A percentile compares a stretch with the other conserved stretches of the same genome.
These are phyloP conservation scores for Gymnoscopelus braueri DNA, from an alignment of 2,797 vertebrate species.

Conservation along the genomic window DNA sequence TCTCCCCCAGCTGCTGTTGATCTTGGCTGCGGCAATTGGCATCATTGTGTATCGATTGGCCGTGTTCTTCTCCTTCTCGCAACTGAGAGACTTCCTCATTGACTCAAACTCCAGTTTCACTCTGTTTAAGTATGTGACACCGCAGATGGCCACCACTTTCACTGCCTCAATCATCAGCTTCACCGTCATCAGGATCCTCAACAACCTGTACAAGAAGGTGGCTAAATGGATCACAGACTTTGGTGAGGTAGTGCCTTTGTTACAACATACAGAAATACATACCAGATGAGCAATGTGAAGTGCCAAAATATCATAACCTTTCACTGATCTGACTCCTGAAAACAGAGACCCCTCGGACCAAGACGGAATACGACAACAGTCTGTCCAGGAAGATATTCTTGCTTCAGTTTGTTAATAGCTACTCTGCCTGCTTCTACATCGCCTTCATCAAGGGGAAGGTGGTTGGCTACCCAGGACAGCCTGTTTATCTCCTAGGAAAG, in stretches of 20 bases:
- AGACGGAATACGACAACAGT: conserved; percentile 94
- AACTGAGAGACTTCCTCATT: conserved; percentile 66
- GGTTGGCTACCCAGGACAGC: conserved; percentile 88
- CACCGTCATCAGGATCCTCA: conserved; percentile 92
- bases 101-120: conserved; percentile 79
- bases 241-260: conserved; percentile 71
- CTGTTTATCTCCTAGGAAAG: conserved; percentile 88
- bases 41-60: conserved; percentile 94
- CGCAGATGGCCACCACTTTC: conserved; percentile 92
- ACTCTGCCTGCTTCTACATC: conserved; percentile 96
- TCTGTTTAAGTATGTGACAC: conserved; percentile 90
- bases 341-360: conserved; percentile 92
- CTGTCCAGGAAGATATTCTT: conserved; percentile 96
- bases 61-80: conserved; percentile 87
- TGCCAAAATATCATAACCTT: not conserved
- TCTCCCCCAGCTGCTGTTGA: conserved; percentile 86
- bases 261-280: not conserved
- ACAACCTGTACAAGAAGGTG: conserved; percentile 89
- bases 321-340: not conserved
- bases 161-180: conserved; percentile 94
- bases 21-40: conserved; percentile 90
- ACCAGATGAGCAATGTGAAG: too few relatives aligned
- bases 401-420: conserved; percentile 97
- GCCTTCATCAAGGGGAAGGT: conserved; percentile 94
- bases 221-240: conserved; percentile 94